Base-by-base conservation (phyloP, 1,140 invertebrate genomes). In the Halyomorpha halys region DNA sequence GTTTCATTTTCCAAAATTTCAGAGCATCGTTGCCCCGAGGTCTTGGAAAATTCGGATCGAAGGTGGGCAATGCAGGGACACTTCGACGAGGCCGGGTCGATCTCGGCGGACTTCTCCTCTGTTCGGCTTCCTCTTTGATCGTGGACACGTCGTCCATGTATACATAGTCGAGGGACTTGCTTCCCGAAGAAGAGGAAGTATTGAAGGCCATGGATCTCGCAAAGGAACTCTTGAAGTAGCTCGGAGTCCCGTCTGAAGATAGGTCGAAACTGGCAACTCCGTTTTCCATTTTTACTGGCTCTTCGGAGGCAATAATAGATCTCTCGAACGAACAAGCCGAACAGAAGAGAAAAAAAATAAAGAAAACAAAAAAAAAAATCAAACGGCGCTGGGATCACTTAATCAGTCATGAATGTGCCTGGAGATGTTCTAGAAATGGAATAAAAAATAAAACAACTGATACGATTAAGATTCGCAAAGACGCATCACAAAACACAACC, bases 161-260 rank as follows among this genome's bases (percentile, higher is more conserved):
- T 16, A 72, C 69, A 67, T 72, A 39, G 71, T 78, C 72, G 59
- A 78, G 66, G 4, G 77, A 77, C 64, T 77, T 76, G 14, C 71
- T 71, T 21, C 53, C 53, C 53, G 53, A 56, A 14, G 75, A 72
- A 30, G 69, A 71, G 60, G 70, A 72, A 60, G 69, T 74, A 49
- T 68, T 72, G 62, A 79, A 71, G 1, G 68, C 69, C 69, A 70
- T 69, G 0, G 76, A 75, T 19, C 76, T 72, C 11, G 78, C 78
- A 63, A 76, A 79, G 15, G 73, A 74, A 64, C 76, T 78, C 68
- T 79, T 78, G 64, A 78, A 79, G 62, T 74, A 76, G 54, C 74
- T 71, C 14, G 71, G 72, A 5, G 72, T 66, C 15, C 75, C 74
- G 64, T 75, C 72, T 61, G 73, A 74, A 6, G 76, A 76, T 19